A percentile compares a stretch with the other conserved stretches of the same genome.
These are phyloP conservation scores for Anagrus nilaparvatae DNA, from an alignment of 1,140 invertebrate species.

Conservation along the genomic window DNA sequence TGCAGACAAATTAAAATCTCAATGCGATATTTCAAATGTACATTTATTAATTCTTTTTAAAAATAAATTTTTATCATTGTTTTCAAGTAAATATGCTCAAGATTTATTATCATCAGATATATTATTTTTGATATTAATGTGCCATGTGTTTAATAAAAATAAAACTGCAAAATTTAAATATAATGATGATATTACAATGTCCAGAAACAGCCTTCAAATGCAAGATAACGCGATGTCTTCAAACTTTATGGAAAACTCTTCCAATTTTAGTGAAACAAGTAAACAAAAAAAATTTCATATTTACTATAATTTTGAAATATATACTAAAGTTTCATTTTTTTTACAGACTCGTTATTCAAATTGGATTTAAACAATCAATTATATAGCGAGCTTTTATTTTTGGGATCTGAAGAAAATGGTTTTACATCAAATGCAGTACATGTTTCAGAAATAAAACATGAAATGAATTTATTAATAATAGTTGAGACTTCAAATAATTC, in stretches of 20 bases:
- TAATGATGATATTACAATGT: conserved; percentile 27
- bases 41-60: conserved; percentile 66
- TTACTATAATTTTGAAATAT: conserved; percentile 19
- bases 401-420: conserved; percentile 33
- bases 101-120: conserved; percentile 57
- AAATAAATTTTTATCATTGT: conserved; percentile 66
- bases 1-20: conserved; percentile 49
- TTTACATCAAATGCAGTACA: conserved; percentile 50
- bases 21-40: conserved; percentile 49
- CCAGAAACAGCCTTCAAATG: no score
- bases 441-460: conserved; percentile 49
- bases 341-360: not conserved
- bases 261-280: conserved; percentile 18
- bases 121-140: conserved; percentile 54
- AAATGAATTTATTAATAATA: conserved; percentile 56
- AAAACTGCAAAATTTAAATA: conserved; percentile 11
- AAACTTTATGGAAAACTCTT: no score
- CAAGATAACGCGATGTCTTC: no score
- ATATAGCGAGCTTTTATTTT: conserved; percentile 40
- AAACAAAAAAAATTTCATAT: conserved; percentile 21
- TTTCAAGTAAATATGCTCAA: conserved; percentile 60
- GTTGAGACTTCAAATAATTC: conserved; percentile 53
- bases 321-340: not conserved
- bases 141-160: conserved; percentile 35
- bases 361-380: no score